Conservation (phyloP, 2,113 vertebrate species). For the Pteropus alecto region DNA sequence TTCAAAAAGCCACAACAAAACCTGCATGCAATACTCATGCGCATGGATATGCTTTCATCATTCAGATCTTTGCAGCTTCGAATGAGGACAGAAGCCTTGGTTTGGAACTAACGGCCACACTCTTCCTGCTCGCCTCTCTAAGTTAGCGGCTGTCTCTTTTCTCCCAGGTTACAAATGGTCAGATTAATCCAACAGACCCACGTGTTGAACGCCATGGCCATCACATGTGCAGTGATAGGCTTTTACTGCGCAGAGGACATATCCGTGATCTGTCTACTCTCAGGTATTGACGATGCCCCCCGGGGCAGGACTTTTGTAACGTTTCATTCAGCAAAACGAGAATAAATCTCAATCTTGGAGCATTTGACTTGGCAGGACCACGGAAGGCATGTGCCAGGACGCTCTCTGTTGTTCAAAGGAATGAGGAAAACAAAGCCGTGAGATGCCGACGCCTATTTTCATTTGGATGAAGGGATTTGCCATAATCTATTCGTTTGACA, state of each 20-base stretch:
- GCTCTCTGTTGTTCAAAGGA: background rate
- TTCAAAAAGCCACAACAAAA: background rate
- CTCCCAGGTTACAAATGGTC: conserved; percentile 22
- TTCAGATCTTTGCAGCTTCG: background rate
- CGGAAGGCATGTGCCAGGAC: background rate
- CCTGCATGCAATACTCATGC: background rate
- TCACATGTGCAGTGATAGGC: background rate
- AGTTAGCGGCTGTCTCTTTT: background rate
- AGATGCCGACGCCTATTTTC: conserved; percentile 29
- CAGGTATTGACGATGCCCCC: background rate
- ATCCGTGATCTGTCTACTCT: background rate
- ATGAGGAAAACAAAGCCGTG: background rate
- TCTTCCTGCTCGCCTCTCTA: background rate
- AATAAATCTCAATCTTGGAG: conserved; percentile 15
- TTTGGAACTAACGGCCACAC: background rate
- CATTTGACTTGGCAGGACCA: background rate
- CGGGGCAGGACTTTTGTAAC: conserved; percentile 20
- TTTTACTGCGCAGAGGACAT: background rate
- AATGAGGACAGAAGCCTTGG: background rate
- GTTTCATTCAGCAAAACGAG: conserved; percentile 27
- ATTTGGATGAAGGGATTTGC: conserved; percentile 11
- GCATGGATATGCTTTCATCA: background rate
- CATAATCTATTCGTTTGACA: conserved; percentile 17
- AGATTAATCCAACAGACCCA: conserved; percentile 36
- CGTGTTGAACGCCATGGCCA: background rate